Evolutionary conservation across 1,140 invertebrate species (phyloP).

Genomic region (Bombus fervidus): DNA sequence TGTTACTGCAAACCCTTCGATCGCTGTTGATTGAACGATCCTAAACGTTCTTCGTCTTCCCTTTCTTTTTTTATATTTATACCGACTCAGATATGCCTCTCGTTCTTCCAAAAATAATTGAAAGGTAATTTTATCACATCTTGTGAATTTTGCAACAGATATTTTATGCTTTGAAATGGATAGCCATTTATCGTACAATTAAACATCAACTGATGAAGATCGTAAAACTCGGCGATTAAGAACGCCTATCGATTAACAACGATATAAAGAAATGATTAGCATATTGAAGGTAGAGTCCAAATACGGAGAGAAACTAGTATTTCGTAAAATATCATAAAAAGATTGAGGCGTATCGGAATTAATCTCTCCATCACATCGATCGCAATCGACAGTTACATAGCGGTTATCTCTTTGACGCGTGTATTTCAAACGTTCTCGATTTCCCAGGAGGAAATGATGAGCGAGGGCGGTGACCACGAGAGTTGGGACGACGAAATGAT

Average conservation of each 20-base stretch:
- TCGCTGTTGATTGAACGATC: neutral
- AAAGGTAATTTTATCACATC: no score
- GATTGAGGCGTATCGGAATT: neutral
- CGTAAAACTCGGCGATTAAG: no score
- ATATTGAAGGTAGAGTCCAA: neutral
- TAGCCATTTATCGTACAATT: no score
- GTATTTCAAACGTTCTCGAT: conserved; percentile 48
- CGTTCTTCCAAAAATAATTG: neutral
- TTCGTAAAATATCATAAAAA: neutral
- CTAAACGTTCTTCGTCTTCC: neutral
- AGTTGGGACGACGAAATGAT: conserved; percentile 80
- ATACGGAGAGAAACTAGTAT: neutral
- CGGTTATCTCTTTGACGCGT: neutral
- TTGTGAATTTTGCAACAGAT: no score
- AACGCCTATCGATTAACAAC: neutral
- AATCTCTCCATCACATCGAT: neutral
- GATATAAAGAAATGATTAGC: neutral
- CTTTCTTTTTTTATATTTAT: no score
- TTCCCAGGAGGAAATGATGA: conserved; percentile 81
- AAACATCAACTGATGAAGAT: no score
- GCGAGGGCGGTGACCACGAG: conserved; percentile 79
- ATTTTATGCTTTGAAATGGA: no score
- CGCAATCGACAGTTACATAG: neutral
- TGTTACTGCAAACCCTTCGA: no score
- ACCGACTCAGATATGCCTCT: neutral